phyloP scores from a whole-genome alignment of 1,140 invertebrate genomes.

The Ctenoplectra terminalis region DNA sequence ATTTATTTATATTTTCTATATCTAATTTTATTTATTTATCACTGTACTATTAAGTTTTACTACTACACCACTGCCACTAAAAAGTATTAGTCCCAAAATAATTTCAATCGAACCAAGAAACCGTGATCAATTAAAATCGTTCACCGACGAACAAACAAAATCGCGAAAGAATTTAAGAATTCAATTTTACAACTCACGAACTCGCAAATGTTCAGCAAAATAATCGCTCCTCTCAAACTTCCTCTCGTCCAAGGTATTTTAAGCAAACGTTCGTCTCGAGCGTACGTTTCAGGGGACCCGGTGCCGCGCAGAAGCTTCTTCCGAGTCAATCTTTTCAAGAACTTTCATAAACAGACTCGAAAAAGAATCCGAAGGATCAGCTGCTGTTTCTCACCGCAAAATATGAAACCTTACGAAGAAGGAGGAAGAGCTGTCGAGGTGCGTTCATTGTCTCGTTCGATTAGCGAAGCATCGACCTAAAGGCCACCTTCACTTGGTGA shows the following conservation, averaged over 20 bases:
- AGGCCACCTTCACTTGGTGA: constrained; percentile 54
- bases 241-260: constrained; percentile 7
- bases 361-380: neutral
- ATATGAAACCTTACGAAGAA: neutral
- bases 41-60: no score
- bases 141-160: no score
- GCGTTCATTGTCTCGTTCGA: constrained; percentile 45
- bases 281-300: neutral
- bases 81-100: no score
- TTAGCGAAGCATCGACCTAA: constrained; percentile 27
- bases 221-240: neutral
- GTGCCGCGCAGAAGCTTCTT: neutral
- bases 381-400: neutral
- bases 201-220: neutral
- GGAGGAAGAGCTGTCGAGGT: neutral
- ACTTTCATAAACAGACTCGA: constrained; percentile 15
- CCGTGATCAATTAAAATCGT: no score
- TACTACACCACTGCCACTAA: no score
- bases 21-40: no score
- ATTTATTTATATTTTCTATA: no score
- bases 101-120: no score
- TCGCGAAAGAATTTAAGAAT: no score
- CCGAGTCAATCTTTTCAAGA: neutral
- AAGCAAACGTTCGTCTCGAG: neutral
- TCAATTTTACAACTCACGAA: no score